A percentile compares a stretch with the other conserved stretches of the same genome.
These are phyloP conservation scores for Anas bernieri DNA, from an alignment of 2,797 vertebrate genomes.

Conservation along the genomic window DNA sequence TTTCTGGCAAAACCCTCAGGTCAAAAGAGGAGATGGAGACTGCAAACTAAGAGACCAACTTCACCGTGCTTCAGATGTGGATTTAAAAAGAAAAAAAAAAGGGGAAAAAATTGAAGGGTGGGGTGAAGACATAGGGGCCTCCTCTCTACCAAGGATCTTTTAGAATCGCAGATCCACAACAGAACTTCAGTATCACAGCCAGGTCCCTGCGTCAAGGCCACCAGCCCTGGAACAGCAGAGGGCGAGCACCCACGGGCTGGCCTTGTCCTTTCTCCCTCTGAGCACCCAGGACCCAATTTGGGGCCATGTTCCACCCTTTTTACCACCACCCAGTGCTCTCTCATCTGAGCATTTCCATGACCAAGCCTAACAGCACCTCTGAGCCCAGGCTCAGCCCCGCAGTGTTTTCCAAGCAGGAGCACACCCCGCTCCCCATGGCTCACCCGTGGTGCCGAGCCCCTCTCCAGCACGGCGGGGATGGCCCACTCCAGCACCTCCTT, in stretches of 20 bases:
- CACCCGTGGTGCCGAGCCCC: slow-evolving; percentile 70
- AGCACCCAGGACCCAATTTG: background rate
- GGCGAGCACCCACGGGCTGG: background rate
- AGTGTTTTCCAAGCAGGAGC: background rate
- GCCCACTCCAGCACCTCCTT: slow-evolving; percentile 84
- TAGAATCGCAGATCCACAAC: too few relatives aligned
- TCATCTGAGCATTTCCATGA: background rate
- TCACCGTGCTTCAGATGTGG: background rate
- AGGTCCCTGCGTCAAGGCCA: background rate
- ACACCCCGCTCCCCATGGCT: rapidly evolving
- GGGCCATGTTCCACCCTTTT: background rate
- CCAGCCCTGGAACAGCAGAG: background rate
- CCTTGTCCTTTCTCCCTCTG: background rate
- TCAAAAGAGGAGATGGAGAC: background rate
- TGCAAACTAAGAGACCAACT: background rate
- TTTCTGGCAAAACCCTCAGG: background rate
- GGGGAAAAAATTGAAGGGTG: background rate
- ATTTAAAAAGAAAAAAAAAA: background rate
- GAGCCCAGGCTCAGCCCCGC: background rate
- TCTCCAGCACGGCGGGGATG: slow-evolving; percentile 77
- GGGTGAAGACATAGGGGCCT: background rate
- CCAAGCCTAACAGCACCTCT: background rate
- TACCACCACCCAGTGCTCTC: background rate
- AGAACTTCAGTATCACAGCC: background rate
- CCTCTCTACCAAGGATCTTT: background rate